Evolutionary conservation across 2,888 invertebrate species (phyloP), one percentile per base, ranked within the genome.

Genomic region (Meta bourneti): DNA sequence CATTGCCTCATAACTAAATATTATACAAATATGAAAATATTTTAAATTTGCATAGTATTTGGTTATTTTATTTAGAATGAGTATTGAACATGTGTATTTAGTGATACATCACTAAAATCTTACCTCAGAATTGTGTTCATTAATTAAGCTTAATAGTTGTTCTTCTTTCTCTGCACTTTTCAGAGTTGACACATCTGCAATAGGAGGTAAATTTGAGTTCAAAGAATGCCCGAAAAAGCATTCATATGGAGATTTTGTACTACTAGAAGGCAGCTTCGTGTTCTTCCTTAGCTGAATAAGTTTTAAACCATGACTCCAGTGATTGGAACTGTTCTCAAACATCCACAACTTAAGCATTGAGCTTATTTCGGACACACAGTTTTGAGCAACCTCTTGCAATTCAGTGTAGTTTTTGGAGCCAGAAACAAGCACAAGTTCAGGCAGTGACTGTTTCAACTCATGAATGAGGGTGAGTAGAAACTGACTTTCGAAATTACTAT

Each of bases 221-320:
- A 92, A 51, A 11, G 89, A 71, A 79, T 52, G 74, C 51, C 92
- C 89, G 77, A 92, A 92, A 51, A 92, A 92, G 61, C 89, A 85
- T 71, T 92, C 92, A 71, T 86, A 92, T 5, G 92, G 89, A n/a
- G 85, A 89, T 79, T 86, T 89, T 6, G 69, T 52, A 70, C 77
- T 71, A 54, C 85, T 89, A 7, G 19, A 19, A 20, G 74, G 48
- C 11, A 85, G 48, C 19, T 80, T 75, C 5, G 92, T 92, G 75
- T 92, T 92, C 72, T 89, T 92, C 49, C 52, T 89, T 0, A 92
- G 51, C 13, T 92, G 92, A 51, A 89, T 79, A 48, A 92, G 49
- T 72, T 86, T 89, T 20, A 92, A 81, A 5, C 89, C 92, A 81
- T 52, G 48, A 77, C 92, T 92, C 92, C 92, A 92, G n/a, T 89